phyloP scores from a whole-genome alignment of 2,113 vertebrate species.

The Gavia stellata region DNA sequence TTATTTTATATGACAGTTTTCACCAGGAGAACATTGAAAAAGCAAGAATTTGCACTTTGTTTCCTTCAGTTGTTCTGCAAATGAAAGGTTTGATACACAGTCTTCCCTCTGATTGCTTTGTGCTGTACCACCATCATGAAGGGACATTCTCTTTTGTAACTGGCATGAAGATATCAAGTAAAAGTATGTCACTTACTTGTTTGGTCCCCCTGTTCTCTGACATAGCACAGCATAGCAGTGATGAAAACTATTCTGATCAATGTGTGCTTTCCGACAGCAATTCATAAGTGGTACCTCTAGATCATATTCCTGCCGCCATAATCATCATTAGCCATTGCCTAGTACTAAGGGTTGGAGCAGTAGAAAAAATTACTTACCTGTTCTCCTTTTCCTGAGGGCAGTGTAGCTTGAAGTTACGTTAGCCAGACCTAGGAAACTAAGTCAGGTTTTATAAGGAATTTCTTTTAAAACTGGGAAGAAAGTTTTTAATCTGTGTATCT shows the following conservation, averaged over 20 bases:
- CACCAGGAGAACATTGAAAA: neutral
- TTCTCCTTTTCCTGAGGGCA: neutral
- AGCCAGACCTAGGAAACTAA: neutral
- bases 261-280: neutral
- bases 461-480: neutral
- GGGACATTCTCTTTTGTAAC: neutral
- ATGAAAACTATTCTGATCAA: neutral
- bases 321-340: neutral
- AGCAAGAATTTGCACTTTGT: neutral
- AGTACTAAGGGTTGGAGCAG: neutral
- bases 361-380: neutral
- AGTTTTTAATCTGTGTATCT: neutral
- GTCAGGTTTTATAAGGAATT: neutral
- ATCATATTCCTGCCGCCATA: neutral
- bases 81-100: neutral
- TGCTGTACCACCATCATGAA: neutral
- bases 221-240: no score
- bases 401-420: neutral
- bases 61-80: neutral
- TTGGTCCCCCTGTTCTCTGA: neutral
- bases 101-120: neutral
- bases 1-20: neutral
- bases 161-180: neutral
- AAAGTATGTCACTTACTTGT: neutral
- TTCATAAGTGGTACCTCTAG: neutral